Evolutionary conservation across 2,113 vertebrate genomes (phyloP), one percentile per base, ranked within the genome.

Genomic region (Scartelaos histophorus): DNA sequence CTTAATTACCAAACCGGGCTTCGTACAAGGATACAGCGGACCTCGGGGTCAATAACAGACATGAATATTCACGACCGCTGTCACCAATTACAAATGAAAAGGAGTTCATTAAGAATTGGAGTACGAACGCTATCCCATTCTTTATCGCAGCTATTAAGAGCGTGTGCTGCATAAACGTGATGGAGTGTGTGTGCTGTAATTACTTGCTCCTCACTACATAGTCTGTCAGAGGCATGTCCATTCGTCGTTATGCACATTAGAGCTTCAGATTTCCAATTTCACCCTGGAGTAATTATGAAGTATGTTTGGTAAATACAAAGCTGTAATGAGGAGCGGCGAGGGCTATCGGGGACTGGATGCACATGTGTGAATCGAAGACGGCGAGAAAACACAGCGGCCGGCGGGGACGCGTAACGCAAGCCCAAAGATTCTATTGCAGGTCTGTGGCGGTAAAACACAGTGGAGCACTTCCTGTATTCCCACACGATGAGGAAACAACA

Each of bases 241-340:
- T 57, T 57, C 24, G 21, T 57, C 22, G 56, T 57, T 21, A 57
- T 15, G 22, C 21, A 13, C 21, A 57, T 57, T 57, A 57, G 13
- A 24, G 56, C 24, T 57, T 57, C 56, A 57, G 13, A 57, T 57
- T 57, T 57, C 56, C 56, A 57, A 57, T 57, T 57, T 57, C 22
- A 57, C 56, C 56, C 56, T 24, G 56, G 56, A 57, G 21, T 57
- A 57, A 57, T 57, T 57, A 57, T 57, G 3, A 24, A 57, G 56
- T 25, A 15, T 57, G 56, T 57, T 57, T 57, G 56, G n/a, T 24
- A 24, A 57, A 57, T 56, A 56, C n/a, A 56, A 6, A 24, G 21
- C 12, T 11, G 22, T 57, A 57, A 57, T 57, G 56, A 57, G 56
- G 56, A 5, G 13, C 10, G 11, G 53, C 9, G 2, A 9, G 7